phyloP scores from a whole-genome alignment of 2,113 vertebrate species.

The Macroglossus sobrinus region DNA sequence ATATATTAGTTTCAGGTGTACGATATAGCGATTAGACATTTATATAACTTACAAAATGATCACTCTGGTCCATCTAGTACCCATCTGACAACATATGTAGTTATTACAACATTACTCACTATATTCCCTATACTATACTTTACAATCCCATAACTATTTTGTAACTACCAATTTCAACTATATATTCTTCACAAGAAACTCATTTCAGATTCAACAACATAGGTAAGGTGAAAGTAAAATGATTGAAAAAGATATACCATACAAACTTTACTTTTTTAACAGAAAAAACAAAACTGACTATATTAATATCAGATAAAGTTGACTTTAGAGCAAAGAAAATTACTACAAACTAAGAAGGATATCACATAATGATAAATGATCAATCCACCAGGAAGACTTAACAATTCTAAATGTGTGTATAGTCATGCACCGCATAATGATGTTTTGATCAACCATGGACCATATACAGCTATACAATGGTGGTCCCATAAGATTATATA shows the following conservation, averaged over 20 bases:
- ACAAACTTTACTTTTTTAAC: neutral
- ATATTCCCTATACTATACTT: too few relatives aligned
- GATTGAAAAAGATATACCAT: neutral
- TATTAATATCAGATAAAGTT: neutral
- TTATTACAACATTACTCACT: too few relatives aligned
- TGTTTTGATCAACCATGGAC: neutral
- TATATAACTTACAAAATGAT: too few relatives aligned
- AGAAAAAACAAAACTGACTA: neutral
- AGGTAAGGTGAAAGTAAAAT: neutral
- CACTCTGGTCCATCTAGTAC: too few relatives aligned
- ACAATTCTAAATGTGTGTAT: neutral
- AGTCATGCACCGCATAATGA: neutral
- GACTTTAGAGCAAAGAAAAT: neutral
- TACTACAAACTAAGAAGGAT: neutral
- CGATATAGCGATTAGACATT: too few relatives aligned
- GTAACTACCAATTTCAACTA: neutral
- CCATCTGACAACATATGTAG: too few relatives aligned
- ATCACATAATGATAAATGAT: constrained; percentile 12
- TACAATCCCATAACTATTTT: too few relatives aligned
- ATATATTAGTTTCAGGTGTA: too few relatives aligned
- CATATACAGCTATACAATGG: neutral
- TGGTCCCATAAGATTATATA: neutral
- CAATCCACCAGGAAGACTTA: neutral
- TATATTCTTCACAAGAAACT: neutral
- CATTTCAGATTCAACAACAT: neutral